A percentile compares a stretch with the other conserved stretches of the same genome.
phyloP scores from a whole-genome alignment of 1,140 invertebrate species.

The Berghia stephanieae region DNA sequence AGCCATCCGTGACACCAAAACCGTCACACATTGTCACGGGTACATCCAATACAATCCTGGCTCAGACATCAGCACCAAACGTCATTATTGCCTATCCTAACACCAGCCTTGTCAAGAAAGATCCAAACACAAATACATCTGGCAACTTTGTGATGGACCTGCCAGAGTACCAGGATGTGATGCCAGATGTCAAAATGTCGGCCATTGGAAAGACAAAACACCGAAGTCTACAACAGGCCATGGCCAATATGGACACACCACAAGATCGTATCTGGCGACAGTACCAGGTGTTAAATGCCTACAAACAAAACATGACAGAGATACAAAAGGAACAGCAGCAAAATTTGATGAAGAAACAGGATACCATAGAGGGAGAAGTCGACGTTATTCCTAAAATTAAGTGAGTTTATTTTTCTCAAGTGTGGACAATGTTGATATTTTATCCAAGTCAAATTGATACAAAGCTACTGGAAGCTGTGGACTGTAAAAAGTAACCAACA shows the following conservation, averaged over 20 bases:
- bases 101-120: neutral
- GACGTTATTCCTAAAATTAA: slow-evolving; percentile 8
- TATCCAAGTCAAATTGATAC: no score
- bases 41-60: neutral
- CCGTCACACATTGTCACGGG: neutral
- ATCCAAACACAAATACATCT: neutral
- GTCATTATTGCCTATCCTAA: neutral
- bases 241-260: neutral
- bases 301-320: slow-evolving; percentile 2
- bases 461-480: no score
- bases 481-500: no score
- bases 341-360: neutral
- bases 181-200: slow-evolving; percentile 13
- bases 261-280: slow-evolving; percentile 13
- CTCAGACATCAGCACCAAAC: neutral
- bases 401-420: no score
- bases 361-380: slow-evolving; percentile 15
- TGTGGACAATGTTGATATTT: no score
- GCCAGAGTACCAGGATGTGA: neutral
- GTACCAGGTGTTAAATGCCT: slow-evolving; percentile 21
- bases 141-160: neutral
- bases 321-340: no score
- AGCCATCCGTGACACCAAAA: neutral
- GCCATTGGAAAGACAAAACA: slow-evolving; percentile 26
- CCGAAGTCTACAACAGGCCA: neutral